A percentile compares a stretch with the other conserved stretches of the same genome.
Evolutionary conservation across 2,113 vertebrate species (phyloP).

Genomic region (Condylura cristata): DNA sequence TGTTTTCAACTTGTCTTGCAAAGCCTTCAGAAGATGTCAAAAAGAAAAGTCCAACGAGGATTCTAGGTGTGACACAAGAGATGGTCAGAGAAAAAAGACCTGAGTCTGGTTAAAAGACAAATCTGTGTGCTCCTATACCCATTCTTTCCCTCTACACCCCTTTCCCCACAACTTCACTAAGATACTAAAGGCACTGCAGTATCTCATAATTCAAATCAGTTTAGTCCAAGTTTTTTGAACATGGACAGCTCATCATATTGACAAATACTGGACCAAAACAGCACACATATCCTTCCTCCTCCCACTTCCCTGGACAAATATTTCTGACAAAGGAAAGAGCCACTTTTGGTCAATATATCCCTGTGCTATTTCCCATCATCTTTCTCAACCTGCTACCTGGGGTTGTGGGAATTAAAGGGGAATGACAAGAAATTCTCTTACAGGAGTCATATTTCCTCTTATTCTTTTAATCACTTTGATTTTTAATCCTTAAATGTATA

Average conservation of each 20-base stretch:
- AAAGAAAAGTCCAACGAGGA: background rate
- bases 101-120: background rate
- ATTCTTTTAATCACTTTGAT: background rate
- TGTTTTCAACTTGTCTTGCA: background rate
- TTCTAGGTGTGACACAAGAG: background rate
- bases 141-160: accelerated
- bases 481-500: conserved; percentile 3
- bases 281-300: background rate
- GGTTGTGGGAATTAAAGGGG: background rate
- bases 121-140: background rate
- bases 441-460: background rate
- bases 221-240: background rate
- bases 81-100: background rate
- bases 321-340: background rate
- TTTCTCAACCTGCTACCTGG: background rate
- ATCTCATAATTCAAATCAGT: background rate
- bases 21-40: background rate
- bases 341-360: background rate
- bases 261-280: background rate
- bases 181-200: background rate
- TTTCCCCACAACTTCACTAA: background rate
- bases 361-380: background rate
- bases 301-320: background rate
- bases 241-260: accelerated
- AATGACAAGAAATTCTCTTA: background rate